These are phyloP conservation scores for Tiaroga cobitis DNA, from an alignment of 2,797 vertebrate species.

Conservation along the genomic window DNA sequence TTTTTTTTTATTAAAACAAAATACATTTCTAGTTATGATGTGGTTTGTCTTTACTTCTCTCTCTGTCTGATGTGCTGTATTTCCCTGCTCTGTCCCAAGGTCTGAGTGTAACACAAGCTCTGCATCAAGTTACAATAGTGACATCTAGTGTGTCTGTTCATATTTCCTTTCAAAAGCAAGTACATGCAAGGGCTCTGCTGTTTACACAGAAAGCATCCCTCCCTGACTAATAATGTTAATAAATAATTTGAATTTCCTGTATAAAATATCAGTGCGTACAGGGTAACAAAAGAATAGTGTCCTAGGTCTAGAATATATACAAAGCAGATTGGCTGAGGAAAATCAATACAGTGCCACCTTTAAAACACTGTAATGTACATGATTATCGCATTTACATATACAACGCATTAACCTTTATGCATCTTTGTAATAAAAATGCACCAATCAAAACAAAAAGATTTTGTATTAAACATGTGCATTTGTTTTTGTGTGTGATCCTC, in stretches of 20 bases:
- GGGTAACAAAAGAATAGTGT: neutral
- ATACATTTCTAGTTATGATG: neutral
- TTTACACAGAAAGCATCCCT: neutral
- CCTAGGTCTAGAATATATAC: too few species aligned
- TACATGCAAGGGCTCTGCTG: neutral
- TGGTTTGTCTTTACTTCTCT: neutral
- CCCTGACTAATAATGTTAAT: neutral
- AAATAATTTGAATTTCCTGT: neutral
- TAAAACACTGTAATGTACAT: neutral
- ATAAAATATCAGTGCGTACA: neutral
- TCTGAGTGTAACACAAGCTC: slow-evolving; percentile 53
- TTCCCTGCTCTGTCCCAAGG: neutral
- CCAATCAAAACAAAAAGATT: neutral
- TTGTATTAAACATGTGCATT: slow-evolving; percentile 8
- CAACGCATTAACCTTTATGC: neutral
- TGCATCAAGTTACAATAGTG: slow-evolving; percentile 90
- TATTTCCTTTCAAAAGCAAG: slow-evolving; percentile 34
- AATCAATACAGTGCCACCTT: neutral
- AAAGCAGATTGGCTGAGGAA: neutral
- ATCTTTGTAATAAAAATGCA: neutral
- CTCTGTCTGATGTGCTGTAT: neutral
- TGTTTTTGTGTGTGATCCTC: slow-evolving; percentile 15
- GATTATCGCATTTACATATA: neutral
- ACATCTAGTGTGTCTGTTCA: slow-evolving; percentile 91
- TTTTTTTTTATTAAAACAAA: neutral